Evolutionary conservation across 2,113 vertebrate genomes (phyloP), one percentile per base, ranked within the genome.

Genomic region (Spea multiplicata): DNA sequence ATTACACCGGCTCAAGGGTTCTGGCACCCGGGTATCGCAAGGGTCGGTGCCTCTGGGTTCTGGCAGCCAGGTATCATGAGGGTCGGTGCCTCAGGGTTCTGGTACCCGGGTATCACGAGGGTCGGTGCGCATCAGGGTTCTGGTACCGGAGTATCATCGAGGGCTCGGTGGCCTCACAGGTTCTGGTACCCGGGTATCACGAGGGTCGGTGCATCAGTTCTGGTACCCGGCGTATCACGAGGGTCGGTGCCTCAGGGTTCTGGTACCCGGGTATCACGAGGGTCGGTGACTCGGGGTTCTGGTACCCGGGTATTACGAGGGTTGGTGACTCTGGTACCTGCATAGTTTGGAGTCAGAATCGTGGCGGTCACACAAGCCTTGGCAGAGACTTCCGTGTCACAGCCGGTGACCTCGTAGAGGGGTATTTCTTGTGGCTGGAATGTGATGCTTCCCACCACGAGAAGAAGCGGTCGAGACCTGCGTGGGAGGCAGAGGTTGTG

Each of bases 401-500:
- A 73, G 9, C 14, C 14, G 45, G n/a, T 4, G 71, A 66, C 70
- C 86, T 86, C 86, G 78, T 93, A 84, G 0, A 83, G 83, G 9
- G 83, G 86, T 46, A 96, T 91, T 73, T 88, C 73, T 0, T 4
- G 0, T 0, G 94, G 93, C 13, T 3, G 52, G 83, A 94, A 94
- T 7, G 61, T 82, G 66, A 96, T 76, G 6, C 16, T 17, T 2
- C 84, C 66, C 0, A 0, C 52, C 2, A 95, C 85, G 13, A 72
- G 80, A 9, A 94, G 84, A 64, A 95, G 84, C 0, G 94, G 91
- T 62, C 68, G 89, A 74, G 93, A 92, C 83, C 94, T 97, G 82
- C 30, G 69, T 81, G 52, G 75, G 52, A 13, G 44, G 9, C 16
- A 46, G n/a, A 69, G 71, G 47, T 17, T 0, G 1, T 4, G 44